Evolutionary conservation across 1,140 invertebrate species (phyloP).

Genomic region (Trichonephila inaurata): DNA sequence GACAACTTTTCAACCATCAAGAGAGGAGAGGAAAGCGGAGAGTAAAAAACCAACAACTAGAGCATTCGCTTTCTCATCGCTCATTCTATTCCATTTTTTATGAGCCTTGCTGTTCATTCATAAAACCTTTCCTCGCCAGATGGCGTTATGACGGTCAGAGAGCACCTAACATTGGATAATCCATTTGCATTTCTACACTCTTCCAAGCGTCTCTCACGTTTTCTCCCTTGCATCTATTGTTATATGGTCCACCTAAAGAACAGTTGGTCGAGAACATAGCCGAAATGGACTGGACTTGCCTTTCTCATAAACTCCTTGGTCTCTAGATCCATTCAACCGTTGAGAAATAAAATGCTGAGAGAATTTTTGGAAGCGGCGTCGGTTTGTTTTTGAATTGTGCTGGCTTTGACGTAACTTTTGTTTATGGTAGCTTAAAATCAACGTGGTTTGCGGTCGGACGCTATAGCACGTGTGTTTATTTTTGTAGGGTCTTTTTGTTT

Average conservation of each 20-base stretch:
- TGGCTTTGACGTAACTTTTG: background rate
- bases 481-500: conserved; percentile 3
- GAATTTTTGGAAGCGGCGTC: background rate
- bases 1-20: background rate
- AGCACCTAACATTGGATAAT: background rate
- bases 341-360: background rate
- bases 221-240: conserved; percentile 31
- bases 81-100: background rate
- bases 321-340: background rate
- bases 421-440: background rate
- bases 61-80: background rate
- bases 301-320: background rate
- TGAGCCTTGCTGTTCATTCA: background rate
- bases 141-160: background rate
- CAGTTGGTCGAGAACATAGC: background rate
- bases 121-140: conserved; percentile 1
- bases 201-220: conserved; percentile 23
- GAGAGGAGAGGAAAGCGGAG: background rate
- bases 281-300: conserved; percentile 22
- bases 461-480: conserved; percentile 40
- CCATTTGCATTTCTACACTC: conserved; percentile 45
- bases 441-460: background rate
- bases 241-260: background rate
- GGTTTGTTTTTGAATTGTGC: background rate
- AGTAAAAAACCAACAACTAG: background rate